Conservation (phyloP, 2,113 vertebrate species). For the Ardeotis arabs region DNA sequence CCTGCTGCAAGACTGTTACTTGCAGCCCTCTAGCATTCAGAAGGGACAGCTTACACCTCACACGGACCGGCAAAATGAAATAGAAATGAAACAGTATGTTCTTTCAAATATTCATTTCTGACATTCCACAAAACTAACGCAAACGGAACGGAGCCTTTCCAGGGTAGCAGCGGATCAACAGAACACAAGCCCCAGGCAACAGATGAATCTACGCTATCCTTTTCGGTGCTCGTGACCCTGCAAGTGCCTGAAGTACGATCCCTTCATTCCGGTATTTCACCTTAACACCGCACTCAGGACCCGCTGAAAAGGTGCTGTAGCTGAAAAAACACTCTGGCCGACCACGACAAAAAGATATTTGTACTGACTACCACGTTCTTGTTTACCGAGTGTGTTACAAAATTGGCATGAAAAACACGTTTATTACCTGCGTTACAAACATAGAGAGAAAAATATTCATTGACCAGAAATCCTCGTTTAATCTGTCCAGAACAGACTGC, state of each 20-base stretch:
- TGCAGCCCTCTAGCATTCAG: not conserved
- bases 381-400: not conserved
- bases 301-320: not conserved
- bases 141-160: not conserved
- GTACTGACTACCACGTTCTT: not conserved
- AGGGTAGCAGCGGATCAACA: not conserved
- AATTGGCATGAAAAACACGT: not conserved
- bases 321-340: not conserved
- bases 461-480: not conserved
- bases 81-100: not conserved
- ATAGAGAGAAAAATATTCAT: not conserved
- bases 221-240: not conserved
- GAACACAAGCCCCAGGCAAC: not conserved
- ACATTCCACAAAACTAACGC: slow-evolving; percentile 1
- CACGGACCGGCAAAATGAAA: not conserved
- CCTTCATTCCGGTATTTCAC: not conserved
- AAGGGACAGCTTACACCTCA: not conserved
- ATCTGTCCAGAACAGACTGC: not conserved
- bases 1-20: not conserved
- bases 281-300: not conserved
- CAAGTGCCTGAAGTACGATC: not conserved
- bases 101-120: not conserved
- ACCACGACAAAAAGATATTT: not conserved
- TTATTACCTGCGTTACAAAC: not conserved
- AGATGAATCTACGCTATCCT: not conserved